phyloP scores from a whole-genome alignment of 2,888 invertebrate species.

The Carpatolechia fugitivella region DNA sequence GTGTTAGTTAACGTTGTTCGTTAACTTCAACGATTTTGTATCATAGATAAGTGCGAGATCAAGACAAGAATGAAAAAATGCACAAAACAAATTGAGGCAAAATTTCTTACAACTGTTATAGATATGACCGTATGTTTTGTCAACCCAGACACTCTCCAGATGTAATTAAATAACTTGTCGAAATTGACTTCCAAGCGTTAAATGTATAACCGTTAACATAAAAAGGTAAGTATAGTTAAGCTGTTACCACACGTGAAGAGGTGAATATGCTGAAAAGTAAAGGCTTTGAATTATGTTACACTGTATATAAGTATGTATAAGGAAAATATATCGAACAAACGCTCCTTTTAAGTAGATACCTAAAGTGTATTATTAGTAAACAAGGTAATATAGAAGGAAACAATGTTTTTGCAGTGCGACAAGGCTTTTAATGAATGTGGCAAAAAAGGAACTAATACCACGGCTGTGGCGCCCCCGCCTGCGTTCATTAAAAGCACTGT shows the following conservation, averaged over 20 bases:
- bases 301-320: not conserved
- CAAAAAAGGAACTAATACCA: no score
- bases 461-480: no score
- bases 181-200: not conserved
- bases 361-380: no score
- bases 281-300: constrained; percentile 28
- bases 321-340: not conserved
- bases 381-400: no score
- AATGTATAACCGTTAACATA: not conserved
- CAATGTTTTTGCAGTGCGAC: no score
- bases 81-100: not conserved
- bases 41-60: not conserved
- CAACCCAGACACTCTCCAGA: not conserved
- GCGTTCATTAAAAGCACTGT: no score
- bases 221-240: constrained; percentile 20
- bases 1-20: constrained; percentile 37
- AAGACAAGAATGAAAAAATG: not conserved
- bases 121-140: not conserved
- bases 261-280: constrained; percentile 50
- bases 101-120: not conserved
- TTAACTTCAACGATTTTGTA: constrained; percentile 34
- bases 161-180: not conserved
- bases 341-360: not conserved
- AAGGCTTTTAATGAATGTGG: no score
- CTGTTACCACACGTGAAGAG: constrained; percentile 33